Evolutionary conservation across 2,113 vertebrate species (phyloP).

Genomic region (Xenopus laevis): DNA sequence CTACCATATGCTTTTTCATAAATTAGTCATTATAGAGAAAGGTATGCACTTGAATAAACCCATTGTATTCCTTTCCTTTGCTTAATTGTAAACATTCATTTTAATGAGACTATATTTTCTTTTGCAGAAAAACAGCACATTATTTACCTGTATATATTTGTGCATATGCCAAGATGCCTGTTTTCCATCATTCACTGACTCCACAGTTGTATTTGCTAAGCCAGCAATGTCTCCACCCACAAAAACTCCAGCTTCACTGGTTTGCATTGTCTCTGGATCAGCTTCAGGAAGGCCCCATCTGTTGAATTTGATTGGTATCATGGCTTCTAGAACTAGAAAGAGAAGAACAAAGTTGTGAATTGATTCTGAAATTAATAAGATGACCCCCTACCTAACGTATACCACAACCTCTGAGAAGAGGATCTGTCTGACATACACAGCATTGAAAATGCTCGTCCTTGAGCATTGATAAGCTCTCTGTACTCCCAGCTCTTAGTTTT

Average conservation of each 20-base stretch:
- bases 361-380: too few species aligned
- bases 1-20: background rate
- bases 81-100: too few species aligned
- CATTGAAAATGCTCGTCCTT: too few species aligned
- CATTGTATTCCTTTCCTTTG: too few species aligned
- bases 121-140: background rate
- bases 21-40: too few species aligned
- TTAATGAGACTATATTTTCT: too few species aligned
- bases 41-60: too few species aligned
- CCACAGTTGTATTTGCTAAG: constrained; percentile 86
- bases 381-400: background rate
- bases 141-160: constrained; percentile 79
- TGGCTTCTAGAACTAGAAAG: constrained; percentile 76
- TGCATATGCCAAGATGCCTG: constrained; percentile 91
- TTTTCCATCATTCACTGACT: constrained; percentile 91
- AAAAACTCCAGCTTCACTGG: constrained; percentile 87
- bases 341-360: constrained; percentile 12
- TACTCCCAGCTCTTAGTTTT: too few species aligned
- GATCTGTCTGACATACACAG: too few species aligned
- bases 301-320: constrained; percentile 82
- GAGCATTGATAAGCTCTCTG: too few species aligned
- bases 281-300: constrained; percentile 86
- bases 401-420: too few species aligned
- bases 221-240: constrained; percentile 86
- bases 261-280: constrained; percentile 85